Conservation (phyloP, 2,113 vertebrate genomes). For the Macquaria ambigua region DNA sequence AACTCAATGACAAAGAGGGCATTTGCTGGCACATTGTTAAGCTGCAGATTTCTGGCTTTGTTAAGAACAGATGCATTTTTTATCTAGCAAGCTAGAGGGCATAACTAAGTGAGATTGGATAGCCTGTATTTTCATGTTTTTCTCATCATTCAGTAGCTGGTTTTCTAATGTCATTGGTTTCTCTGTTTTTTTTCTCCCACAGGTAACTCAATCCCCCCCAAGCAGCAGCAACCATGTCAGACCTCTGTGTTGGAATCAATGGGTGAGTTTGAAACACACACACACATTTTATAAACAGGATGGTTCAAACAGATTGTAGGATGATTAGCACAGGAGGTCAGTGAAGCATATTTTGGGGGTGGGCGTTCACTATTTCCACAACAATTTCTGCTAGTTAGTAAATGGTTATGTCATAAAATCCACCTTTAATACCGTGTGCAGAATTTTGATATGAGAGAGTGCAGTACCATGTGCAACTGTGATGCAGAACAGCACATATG, state of each 20-base stretch:
- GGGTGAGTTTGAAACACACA: slow-evolving; percentile 76
- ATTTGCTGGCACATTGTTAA: background rate
- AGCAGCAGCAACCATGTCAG: slow-evolving; percentile 81
- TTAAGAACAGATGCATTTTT: background rate
- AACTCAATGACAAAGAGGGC: background rate
- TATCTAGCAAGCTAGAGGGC: background rate
- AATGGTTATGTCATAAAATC: background rate
- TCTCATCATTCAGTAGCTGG: background rate
- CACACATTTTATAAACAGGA: background rate
- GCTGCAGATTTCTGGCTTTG: background rate
- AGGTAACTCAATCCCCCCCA: slow-evolving; percentile 67
- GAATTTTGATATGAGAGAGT: background rate
- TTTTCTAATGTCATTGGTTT: background rate
- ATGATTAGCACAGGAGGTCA: background rate
- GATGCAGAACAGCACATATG: background rate
- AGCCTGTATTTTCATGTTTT: background rate
- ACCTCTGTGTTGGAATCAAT: slow-evolving; percentile 87
- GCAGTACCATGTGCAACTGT: no score
- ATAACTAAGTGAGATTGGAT: background rate
- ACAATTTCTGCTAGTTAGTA: background rate
- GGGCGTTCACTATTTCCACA: background rate
- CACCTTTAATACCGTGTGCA: background rate
- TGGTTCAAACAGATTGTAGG: background rate
- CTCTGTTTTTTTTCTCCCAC: slow-evolving; percentile 4
- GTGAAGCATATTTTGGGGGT: background rate